Percentiles rank a stretch among this genome's conserved stretches.
phyloP scores from a whole-genome alignment of 2,888 invertebrate genomes.

The Amphiduros pacificus region DNA sequence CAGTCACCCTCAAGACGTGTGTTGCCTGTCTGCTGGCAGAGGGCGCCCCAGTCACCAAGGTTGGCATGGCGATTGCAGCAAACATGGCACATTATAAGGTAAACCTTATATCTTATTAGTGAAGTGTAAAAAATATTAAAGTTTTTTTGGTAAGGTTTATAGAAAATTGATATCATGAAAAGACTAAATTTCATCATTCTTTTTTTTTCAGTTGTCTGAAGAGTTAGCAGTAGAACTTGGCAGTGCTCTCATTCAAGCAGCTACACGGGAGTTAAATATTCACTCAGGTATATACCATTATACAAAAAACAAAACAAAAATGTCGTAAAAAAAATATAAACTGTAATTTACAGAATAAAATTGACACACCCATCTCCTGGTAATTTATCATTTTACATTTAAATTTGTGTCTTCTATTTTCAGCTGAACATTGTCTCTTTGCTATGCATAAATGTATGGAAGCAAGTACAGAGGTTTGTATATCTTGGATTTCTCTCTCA shows the following conservation, averaged over 20 bases:
- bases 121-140: not conserved
- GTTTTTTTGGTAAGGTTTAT: too few relatives aligned
- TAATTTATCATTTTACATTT: too few relatives aligned
- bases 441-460: constrained; percentile 6
- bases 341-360: too few relatives aligned
- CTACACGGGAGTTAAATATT: too few relatives aligned
- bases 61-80: not conserved
- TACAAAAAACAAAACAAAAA: too few relatives aligned
- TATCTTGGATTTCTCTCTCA: not conserved
- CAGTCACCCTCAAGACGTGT: not conserved
- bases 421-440: not conserved
- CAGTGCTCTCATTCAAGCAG: not conserved
- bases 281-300: too few relatives aligned
- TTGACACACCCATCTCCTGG: too few relatives aligned
- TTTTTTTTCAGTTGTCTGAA: too few relatives aligned
- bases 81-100: not conserved
- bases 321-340: too few relatives aligned
- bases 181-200: too few relatives aligned
- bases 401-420: too few relatives aligned
- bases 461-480: constrained; percentile 9
- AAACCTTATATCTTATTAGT: not conserved
- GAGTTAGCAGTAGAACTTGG: not conserved
- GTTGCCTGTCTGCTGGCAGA: not conserved
- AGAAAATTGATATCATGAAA: too few relatives aligned
- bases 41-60: not conserved